Evolutionary conservation across 2,113 vertebrate genomes (phyloP), one percentile per base, ranked within the genome.

Genomic region (Rafetus swinhoei): DNA sequence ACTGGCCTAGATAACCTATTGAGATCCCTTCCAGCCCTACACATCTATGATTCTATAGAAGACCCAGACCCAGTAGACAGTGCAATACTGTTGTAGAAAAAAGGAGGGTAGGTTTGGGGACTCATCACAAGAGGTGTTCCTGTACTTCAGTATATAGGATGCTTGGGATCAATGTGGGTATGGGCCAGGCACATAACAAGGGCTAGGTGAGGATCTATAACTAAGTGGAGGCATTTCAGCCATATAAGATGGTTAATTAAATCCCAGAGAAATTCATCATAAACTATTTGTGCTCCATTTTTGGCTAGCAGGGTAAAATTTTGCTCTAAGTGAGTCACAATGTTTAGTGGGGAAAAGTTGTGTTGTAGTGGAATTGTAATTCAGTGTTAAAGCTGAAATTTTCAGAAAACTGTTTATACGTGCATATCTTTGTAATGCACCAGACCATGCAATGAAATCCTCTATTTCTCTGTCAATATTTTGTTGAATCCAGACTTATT

Each of bases 261-360:
- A 92, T 85, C 27, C 60, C 85, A 12, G 22, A 60, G 52, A 88
- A 96, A 94, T 91, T 95, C 86, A 92, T 89, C 74, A 45, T 77
- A 27, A 50, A 14, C 39, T 52, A 77, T 45, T 88, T 92, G 53
- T 77, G 86, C 89, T 91, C 25, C 35, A 9, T 90, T 86, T 84
- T 94, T 95, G 95, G 88, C 82, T 94, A 93, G 96, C 72, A 92
- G 86, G 84, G 82, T 91, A 96, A 95, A 96, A 97, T 97, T 97
- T 98, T 95, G 82, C 92, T 96, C 89, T 93, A 97, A 97, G 90
- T 93, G 90, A 96, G 97, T 96, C 82, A 89, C 94, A 93, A 84
- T 95, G 97, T 97, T 97, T 92, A 92, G 83, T 93, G 91, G 97
- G 97, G 97, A 96, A 97, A 95, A 96, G 74, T 96, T 97, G 93